Percentiles rank a stretch among this genome's conserved stretches.
Evolutionary conservation across 2,797 vertebrate genomes (phyloP).

Genomic region (Epinephelus coioides): DNA sequence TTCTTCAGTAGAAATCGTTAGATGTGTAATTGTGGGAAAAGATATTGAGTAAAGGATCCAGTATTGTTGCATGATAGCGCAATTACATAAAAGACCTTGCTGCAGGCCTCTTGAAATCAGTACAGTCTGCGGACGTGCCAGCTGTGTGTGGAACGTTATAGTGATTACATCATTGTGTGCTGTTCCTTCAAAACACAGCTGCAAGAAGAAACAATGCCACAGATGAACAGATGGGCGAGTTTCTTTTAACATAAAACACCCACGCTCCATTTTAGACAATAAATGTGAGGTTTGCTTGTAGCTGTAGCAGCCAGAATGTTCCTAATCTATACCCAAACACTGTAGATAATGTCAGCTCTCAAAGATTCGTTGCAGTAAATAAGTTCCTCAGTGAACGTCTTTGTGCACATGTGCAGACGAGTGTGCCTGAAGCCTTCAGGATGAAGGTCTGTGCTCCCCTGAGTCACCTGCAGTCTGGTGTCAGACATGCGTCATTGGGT

Average conservation of each 20-base stretch:
- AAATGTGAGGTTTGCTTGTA: too few relatives aligned
- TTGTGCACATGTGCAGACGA: not conserved
- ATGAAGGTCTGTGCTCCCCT: conserved; percentile 35
- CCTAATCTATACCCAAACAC: too few relatives aligned
- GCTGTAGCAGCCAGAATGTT: too few relatives aligned
- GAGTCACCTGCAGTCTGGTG: conserved; percentile 40
- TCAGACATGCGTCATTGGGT: conserved; percentile 44
- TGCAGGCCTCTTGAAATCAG: conserved; percentile 30
- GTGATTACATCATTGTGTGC: conserved; percentile 22
- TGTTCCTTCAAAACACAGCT: conserved; percentile 5
- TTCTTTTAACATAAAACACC: not conserved
- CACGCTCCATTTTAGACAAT: not conserved
- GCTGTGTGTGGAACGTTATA: conserved; percentile 7
- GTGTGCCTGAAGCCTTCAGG: conserved; percentile 17
- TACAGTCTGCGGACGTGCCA: not conserved
- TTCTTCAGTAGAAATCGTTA: not conserved
- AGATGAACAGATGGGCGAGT: not conserved
- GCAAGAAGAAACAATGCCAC: not conserved
- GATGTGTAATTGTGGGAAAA: not conserved
- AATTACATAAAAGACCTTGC: conserved; percentile 19
- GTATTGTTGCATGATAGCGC: not conserved
- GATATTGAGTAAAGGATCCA: not conserved
- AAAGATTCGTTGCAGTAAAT: not conserved
- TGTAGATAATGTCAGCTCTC: not conserved
- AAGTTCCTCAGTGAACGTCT: not conserved